Conservation (phyloP, 2,888 invertebrate genomes). For the Apotomis turbidana region DNA sequence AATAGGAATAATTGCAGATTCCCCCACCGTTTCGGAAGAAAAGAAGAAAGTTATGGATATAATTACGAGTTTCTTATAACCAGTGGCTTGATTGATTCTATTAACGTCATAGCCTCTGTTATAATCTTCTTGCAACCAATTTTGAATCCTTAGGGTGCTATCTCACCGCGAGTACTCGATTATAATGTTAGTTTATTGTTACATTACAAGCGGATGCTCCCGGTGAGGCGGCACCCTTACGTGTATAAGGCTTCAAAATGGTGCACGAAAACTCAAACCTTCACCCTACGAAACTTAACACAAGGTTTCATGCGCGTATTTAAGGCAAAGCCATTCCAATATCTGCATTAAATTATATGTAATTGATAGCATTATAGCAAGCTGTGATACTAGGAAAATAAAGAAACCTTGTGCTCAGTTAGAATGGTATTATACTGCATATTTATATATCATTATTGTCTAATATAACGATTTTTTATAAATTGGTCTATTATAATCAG, state of each 20-base stretch:
- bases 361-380: not conserved
- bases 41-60: constrained; percentile 23
- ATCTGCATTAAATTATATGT: constrained; percentile 9
- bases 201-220: no score
- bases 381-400: constrained; percentile 6
- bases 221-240: no score
- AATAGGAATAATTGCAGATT: not conserved
- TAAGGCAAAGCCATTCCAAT: not conserved
- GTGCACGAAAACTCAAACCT: constrained; percentile 18
- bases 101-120: no score
- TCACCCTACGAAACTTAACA: constrained; percentile 34
- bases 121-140: constrained; percentile 3
- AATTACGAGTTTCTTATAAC: not conserved
- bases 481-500: no score
- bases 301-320: constrained; percentile 34
- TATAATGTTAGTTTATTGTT: no score
- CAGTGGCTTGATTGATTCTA: no score
- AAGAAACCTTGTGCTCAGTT: constrained; percentile 37
- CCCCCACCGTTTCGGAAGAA: constrained; percentile 29
- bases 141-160: constrained; percentile 7
- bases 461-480: no score
- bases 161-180: no score
- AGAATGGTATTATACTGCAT: constrained; percentile 25
- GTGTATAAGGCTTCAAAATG: constrained; percentile 12
- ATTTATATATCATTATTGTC: not conserved